These are phyloP conservation scores for Oxytorus armatus DNA, from an alignment of 2,888 invertebrate species.

Conservation along the genomic window DNA sequence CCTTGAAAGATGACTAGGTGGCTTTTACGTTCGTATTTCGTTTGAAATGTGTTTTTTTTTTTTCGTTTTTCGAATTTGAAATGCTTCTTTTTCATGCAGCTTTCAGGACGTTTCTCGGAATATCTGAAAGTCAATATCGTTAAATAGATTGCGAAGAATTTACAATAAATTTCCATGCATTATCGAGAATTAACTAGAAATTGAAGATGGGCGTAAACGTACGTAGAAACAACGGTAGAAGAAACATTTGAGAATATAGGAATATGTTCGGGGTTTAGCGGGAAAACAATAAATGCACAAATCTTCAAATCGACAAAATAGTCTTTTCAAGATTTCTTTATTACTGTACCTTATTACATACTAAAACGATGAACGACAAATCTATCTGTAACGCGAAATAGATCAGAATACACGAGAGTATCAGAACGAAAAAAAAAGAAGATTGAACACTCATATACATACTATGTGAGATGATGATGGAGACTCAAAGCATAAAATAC, in stretches of 20 bases:
- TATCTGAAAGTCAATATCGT: no score
- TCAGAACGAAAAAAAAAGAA: background rate
- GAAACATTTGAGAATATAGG: no score
- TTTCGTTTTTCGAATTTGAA: background rate
- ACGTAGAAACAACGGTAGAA: no score
- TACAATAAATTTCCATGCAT: background rate
- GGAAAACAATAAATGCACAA: background rate
- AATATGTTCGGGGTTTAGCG: no score
- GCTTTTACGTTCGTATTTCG: background rate
- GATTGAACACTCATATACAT: background rate
- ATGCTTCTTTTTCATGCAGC: background rate
- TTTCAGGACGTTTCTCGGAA: no score
- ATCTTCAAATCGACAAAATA: no score
- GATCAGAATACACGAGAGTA: background rate
- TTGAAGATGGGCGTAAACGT: no score
- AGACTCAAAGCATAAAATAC: no score
- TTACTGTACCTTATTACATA: background rate
- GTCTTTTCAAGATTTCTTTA: background rate
- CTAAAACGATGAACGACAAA: background rate
- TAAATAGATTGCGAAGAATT: no score
- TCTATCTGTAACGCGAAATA: background rate
- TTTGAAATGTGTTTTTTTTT: background rate
- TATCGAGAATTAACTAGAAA: background rate
- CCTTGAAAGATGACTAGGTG: background rate
- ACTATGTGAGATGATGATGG: no score